Evolutionary conservation across 2,888 invertebrate species (phyloP).

Genomic region (Cordilura impudica): DNA sequence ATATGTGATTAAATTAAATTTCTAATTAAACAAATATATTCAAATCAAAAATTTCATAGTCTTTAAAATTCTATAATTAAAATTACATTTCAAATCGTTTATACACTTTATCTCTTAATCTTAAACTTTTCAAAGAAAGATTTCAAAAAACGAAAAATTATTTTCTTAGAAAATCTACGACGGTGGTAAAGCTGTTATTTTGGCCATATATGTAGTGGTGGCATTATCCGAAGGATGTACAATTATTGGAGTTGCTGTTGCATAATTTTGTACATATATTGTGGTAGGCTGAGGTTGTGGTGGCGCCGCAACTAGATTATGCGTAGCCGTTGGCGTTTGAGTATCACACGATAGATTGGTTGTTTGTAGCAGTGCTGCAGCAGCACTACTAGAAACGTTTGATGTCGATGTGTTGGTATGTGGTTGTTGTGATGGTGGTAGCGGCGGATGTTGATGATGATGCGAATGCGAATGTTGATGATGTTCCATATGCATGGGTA

Average conservation of each 20-base stretch:
- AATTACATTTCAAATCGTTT: background rate
- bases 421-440: conserved; percentile 14
- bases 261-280: conserved; percentile 62
- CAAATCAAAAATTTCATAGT: background rate
- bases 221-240: conserved; percentile 59
- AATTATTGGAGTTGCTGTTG: conserved; percentile 60
- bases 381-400: conserved; percentile 35
- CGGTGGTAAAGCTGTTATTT: conserved; percentile 61
- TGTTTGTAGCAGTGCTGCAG: conserved; percentile 51
- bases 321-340: conserved; percentile 57
- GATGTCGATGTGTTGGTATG: conserved; percentile 42
- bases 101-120: background rate
- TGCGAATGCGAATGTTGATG: conserved; percentile 35
- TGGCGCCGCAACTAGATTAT: conserved; percentile 38
- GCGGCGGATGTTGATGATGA: conserved; percentile 17
- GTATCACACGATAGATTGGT: conserved; percentile 55
- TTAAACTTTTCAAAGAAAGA: conserved; percentile 3
- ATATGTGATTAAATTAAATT: too few species aligned
- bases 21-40: background rate
- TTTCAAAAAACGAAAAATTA: conserved; percentile 24
- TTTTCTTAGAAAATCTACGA: conserved; percentile 60
- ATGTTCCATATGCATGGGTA: conserved; percentile 56
- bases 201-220: conserved; percentile 60
- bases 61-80: background rate
- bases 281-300: conserved; percentile 57